phyloP scores from a whole-genome alignment of 2,888 invertebrate species.

The Schizotus pectinicornis region DNA sequence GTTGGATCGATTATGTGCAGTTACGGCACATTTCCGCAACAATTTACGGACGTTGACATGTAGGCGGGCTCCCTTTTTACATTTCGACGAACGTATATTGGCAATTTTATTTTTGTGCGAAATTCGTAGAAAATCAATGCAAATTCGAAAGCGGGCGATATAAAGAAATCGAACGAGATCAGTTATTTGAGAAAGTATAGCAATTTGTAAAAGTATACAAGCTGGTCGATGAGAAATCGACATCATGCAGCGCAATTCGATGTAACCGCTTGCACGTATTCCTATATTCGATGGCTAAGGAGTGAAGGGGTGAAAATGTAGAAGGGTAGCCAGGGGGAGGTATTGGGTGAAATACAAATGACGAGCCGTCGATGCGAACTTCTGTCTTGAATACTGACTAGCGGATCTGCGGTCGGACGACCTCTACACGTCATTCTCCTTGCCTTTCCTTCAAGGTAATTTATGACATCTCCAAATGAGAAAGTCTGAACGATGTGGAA shows the following conservation, averaged over 20 bases:
- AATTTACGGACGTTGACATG: slow-evolving; percentile 3
- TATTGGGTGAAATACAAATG: slow-evolving; percentile 49
- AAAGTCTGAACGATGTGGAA: slow-evolving; percentile 41
- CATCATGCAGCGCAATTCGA: slow-evolving; percentile 36
- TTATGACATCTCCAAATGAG: slow-evolving; percentile 41
- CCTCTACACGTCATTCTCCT: slow-evolving; percentile 39
- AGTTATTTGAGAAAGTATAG: slow-evolving; percentile 26
- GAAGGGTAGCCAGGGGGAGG: slow-evolving; percentile 35
- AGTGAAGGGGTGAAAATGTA: slow-evolving; percentile 31
- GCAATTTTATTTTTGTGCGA: slow-evolving; percentile 27
- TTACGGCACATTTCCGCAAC: too few species aligned
- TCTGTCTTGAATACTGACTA: slow-evolving; percentile 47
- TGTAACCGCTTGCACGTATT: slow-evolving; percentile 40
- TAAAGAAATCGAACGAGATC: slow-evolving; percentile 22
- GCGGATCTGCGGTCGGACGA: slow-evolving; percentile 41
- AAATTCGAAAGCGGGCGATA: slow-evolving; percentile 21
- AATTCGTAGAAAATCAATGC: slow-evolving; percentile 26
- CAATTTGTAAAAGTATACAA: slow-evolving; percentile 28
- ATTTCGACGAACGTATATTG: slow-evolving; percentile 19
- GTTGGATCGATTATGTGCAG: too few species aligned
- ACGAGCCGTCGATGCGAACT: slow-evolving; percentile 48
- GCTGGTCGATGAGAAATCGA: slow-evolving; percentile 37
- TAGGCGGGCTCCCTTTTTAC: not conserved
- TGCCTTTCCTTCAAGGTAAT: slow-evolving; percentile 39
- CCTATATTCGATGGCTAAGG: slow-evolving; percentile 34